Evolutionary conservation across 2,888 invertebrate genomes (phyloP), one percentile per base, ranked within the genome.

Genomic region (Zygaena filipendulae): DNA sequence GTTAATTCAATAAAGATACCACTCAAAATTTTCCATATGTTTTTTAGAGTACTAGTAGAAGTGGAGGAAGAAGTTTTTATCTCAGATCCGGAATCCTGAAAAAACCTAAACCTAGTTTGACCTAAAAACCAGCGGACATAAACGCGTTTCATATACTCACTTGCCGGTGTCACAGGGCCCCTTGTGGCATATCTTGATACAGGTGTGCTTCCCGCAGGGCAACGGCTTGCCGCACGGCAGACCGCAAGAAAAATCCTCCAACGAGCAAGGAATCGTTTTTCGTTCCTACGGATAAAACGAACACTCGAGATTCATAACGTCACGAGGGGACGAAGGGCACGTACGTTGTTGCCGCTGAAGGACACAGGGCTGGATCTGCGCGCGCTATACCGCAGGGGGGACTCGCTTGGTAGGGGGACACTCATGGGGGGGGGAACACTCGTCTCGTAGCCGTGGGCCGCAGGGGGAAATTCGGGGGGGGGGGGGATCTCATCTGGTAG

Each of bases 171-270:
- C 84, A 42, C 93, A 93, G 0, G 81, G 60, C 1, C 88, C 91
- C 24, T 84, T 80, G 56, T 96, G 95, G 52, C 95, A 96, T 2
- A 82, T 84, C 42, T 85, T 84, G 29, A 85, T 85, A 60, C 97
- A 97, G 27, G 85, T 88, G 60, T 98, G 97, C 11, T 87, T 85
- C 0, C 90, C 89, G 57, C 97, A 97, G 0, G 85, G 75, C 46
- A 97, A 67, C 0, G 85, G 84, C 49, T 89, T 91, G 25, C 86
- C 87, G 60, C 97, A 98, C 0, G 91, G 86, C 40, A 91, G 63
- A 0, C 97, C 97, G 64, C 97, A 98, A 2, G 95, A 94, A 50
- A 97, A 90, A 50, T 91, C 91, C 16, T 86, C 87, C 59, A 91
- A 85, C 41, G 92, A 87, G 55, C 95, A 95, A 6, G 94, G 92